Conservation (phyloP, 2,888 invertebrate species). For the Euclidia mi region DNA sequence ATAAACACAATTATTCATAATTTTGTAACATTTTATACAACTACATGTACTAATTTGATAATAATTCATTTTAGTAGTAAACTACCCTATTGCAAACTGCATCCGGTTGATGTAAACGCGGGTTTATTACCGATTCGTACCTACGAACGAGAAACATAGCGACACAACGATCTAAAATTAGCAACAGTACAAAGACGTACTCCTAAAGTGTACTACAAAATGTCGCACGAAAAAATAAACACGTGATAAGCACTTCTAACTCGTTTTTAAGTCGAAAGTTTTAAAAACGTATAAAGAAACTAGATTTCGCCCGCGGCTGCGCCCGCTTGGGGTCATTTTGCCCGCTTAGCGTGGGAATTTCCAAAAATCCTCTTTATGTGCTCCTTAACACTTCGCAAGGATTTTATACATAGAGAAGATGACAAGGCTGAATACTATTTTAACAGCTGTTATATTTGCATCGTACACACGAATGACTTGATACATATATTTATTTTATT, state of each 20-base stretch:
- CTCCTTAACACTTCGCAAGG: no score
- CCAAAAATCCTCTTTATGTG: no score
- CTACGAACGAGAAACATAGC: conserved; percentile 11
- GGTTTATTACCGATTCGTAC: conserved; percentile 13
- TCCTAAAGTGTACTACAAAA: conserved; percentile 6
- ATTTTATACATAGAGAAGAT: no score
- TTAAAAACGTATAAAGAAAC: no score
- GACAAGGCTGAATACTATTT: background rate
- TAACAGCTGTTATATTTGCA: background rate
- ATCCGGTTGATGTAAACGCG: conserved; percentile 3
- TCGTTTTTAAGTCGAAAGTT: no score
- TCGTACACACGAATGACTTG: background rate
- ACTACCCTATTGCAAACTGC: conserved; percentile 7
- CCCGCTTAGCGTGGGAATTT: no score
- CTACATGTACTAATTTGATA: no score
- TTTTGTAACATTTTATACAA: no score
- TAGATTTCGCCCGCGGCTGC: no score
- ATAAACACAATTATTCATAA: no score
- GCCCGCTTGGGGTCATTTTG: no score
- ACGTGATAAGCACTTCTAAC: background rate
- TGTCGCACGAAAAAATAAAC: background rate
- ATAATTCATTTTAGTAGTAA: no score
- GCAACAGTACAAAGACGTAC: conserved; percentile 6
- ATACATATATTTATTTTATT: background rate
- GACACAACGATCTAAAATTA: conserved; percentile 14